phyloP scores from a whole-genome alignment of 2,113 vertebrate species.

The Carassius auratus region DNA sequence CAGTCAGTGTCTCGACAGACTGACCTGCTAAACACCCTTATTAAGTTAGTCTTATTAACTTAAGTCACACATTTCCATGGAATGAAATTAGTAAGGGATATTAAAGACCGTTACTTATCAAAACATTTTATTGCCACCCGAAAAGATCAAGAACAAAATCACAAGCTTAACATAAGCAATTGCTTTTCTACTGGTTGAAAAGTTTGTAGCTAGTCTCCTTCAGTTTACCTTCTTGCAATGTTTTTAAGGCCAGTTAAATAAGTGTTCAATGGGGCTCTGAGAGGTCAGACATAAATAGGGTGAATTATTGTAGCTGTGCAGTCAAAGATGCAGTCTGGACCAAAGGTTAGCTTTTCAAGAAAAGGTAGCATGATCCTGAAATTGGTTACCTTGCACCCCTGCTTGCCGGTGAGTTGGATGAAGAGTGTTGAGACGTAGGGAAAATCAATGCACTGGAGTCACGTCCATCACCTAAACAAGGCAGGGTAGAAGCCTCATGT shows the following conservation, averaged over 20 bases:
- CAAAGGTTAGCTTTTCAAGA: slow-evolving; percentile 29
- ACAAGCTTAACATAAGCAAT: background rate
- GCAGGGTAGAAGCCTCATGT: slow-evolving; percentile 56
- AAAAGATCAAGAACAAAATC: slow-evolving; percentile 30
- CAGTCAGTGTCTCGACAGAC: slow-evolving; percentile 82
- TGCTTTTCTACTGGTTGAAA: background rate
- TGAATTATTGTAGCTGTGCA: slow-evolving; percentile 29
- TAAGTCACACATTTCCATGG: slow-evolving; percentile 85
- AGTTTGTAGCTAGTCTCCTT: slow-evolving; percentile 11
- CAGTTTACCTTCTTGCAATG: slow-evolving; percentile 1
- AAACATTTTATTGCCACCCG: slow-evolving; percentile 61
- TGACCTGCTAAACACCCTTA: slow-evolving; percentile 85
- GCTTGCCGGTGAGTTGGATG: slow-evolving; percentile 44
- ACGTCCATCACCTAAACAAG: slow-evolving; percentile 81
- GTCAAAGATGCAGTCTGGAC: slow-evolving; percentile 27
- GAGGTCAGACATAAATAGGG: background rate
- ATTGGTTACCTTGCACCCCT: slow-evolving; percentile 34
- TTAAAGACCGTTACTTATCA: slow-evolving; percentile 81
- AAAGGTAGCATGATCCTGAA: slow-evolving; percentile 24
- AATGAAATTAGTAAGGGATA: slow-evolving; percentile 85
- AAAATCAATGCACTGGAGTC: slow-evolving; percentile 75
- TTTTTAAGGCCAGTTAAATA: slow-evolving; percentile 38
- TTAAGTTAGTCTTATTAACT: slow-evolving; percentile 90
- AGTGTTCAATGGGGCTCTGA: slow-evolving; percentile 1
- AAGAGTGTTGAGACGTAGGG: slow-evolving; percentile 60